A percentile compares a stretch with the other conserved stretches of the same genome.
Conservation (phyloP, 1,140 invertebrate genomes). For the Drosophila lowei region DNA sequence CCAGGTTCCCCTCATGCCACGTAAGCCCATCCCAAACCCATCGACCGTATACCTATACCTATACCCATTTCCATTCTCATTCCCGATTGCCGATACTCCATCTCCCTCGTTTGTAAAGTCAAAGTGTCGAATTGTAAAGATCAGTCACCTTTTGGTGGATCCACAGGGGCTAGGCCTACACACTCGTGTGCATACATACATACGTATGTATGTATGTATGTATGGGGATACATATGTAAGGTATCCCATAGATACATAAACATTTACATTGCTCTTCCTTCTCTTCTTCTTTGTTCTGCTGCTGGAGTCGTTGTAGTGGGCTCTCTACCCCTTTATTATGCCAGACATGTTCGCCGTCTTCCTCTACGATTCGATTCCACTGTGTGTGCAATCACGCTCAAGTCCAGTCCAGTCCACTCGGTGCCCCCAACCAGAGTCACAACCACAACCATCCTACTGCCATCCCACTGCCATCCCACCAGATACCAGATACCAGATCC, state of each 20-base stretch:
- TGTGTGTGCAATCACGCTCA: constrained; percentile 67
- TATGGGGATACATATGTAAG: constrained; percentile 28
- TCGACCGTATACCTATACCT: constrained; percentile 2
- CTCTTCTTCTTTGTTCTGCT: constrained; percentile 3
- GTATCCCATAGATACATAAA: constrained; percentile 60
- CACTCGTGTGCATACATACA: constrained; percentile 48
- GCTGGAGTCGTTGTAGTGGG: constrained; percentile 9
- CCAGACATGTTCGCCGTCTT: constrained; percentile 68
- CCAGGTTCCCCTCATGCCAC: constrained; percentile 9
- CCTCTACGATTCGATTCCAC: constrained; percentile 47
- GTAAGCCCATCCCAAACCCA: background rate
- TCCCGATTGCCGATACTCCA: constrained; percentile 11
- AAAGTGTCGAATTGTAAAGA: constrained; percentile 80
- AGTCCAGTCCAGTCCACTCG: constrained; percentile 26
- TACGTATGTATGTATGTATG: background rate
- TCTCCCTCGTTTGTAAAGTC: constrained; percentile 62
- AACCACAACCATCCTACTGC: constrained; percentile 10
- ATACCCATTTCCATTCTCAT: constrained; percentile 16
- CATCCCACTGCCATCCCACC: constrained; percentile 23
- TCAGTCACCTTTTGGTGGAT: constrained; percentile 70
- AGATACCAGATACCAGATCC: constrained; percentile 7
- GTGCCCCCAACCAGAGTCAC: constrained; percentile 9
- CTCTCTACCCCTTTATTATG: constrained; percentile 69
- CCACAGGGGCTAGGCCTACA: constrained; percentile 38
- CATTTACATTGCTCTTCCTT: constrained; percentile 62